Percentiles rank a stretch among this genome's conserved stretches.
Evolutionary conservation across 2,888 invertebrate species (phyloP).

Genomic region (Camptogramma bilineatum): DNA sequence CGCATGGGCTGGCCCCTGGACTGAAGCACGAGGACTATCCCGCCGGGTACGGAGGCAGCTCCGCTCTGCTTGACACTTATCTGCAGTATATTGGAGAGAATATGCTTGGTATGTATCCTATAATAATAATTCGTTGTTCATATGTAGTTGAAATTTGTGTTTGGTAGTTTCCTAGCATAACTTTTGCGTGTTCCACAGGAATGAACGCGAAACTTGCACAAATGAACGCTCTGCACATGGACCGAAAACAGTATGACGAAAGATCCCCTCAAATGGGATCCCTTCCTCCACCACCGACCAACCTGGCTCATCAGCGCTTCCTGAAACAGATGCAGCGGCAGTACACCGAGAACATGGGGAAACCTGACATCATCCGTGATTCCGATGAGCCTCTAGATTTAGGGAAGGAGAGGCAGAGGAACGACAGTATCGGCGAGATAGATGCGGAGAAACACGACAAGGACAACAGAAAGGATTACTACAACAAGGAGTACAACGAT

Average conservation of each 20-base stretch:
- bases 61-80: constrained; percentile 94
- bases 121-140: neutral
- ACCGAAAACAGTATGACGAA: constrained; percentile 83
- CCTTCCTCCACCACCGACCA: constrained; percentile 83
- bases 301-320: constrained; percentile 85
- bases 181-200: constrained; percentile 75
- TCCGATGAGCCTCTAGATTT: constrained; percentile 84
- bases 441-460: constrained; percentile 81
- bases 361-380: constrained; percentile 84
- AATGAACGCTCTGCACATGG: constrained; percentile 87
- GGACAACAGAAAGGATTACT: constrained; percentile 78
- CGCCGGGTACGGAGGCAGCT: constrained; percentile 89
- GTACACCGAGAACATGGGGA: constrained; percentile 84
- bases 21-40: constrained; percentile 89
- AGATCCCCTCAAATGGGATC: constrained; percentile 84
- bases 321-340: constrained; percentile 87
- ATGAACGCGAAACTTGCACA: constrained; percentile 92
- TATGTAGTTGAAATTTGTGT: neutral
- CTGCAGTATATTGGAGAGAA: constrained; percentile 95
- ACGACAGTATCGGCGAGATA: constrained; percentile 69
- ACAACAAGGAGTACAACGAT: constrained; percentile 67
- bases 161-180: constrained; percentile 12
- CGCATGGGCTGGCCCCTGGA: constrained; percentile 86
- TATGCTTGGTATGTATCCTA: constrained; percentile 85
- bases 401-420: constrained; percentile 80